phyloP scores from a whole-genome alignment of 2,113 vertebrate genomes.

The Syngnathoides biaculeatus region DNA sequence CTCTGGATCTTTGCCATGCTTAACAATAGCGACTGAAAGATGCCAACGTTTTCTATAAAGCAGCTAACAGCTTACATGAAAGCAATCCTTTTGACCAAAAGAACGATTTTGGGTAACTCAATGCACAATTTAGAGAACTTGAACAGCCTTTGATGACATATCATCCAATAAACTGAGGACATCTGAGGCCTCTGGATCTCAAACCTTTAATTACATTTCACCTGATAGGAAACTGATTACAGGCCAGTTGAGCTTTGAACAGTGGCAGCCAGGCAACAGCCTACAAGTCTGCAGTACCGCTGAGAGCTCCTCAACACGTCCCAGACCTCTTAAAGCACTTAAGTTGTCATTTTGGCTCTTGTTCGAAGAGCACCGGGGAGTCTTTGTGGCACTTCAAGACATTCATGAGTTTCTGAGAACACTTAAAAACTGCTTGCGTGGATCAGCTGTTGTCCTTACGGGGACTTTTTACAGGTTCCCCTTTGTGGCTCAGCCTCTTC shows the following conservation, averaged over 20 bases:
- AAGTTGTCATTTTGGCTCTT: neutral
- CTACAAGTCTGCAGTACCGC: neutral
- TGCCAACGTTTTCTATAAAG: neutral
- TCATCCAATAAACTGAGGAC: neutral
- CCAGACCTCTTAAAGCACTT: conserved; percentile 36
- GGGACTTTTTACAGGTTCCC: conserved; percentile 79
- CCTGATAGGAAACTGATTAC: neutral
- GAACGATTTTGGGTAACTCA: too few relatives aligned
- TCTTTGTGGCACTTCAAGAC: conserved; percentile 3
- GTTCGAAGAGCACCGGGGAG: conserved; percentile 16
- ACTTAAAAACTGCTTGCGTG: conserved; percentile 1
- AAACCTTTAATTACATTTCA: neutral
- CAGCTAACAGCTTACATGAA: neutral
- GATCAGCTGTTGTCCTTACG: conserved; percentile 82
- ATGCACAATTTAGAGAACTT: too few relatives aligned
- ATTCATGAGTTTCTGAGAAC: conserved; percentile 3
- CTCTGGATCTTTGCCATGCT: neutral
- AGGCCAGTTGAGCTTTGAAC: neutral
- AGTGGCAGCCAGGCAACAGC: neutral
- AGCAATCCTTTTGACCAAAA: neutral
- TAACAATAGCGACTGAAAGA: neutral
- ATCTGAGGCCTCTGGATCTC: neutral
- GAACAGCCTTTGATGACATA: too few relatives aligned
- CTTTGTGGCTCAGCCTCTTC: conserved; percentile 83
- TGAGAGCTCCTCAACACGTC: conserved; percentile 2